Conservation (phyloP, 1,140 invertebrate genomes). For the Condylostylus longicornis region DNA sequence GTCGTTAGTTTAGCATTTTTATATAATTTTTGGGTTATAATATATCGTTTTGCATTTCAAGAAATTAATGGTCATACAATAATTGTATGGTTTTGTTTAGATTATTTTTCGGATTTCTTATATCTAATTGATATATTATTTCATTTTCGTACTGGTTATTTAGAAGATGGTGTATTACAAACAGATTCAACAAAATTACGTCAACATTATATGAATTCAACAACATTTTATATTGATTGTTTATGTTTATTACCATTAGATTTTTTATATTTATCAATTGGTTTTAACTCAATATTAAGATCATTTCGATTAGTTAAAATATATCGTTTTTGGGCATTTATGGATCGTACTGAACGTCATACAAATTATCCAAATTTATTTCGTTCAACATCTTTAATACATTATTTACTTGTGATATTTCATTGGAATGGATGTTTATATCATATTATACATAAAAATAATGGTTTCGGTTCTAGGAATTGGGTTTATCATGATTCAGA, state of each 20-base stretch:
- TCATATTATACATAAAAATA: constrained; percentile 88
- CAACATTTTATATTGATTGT: constrained; percentile 97
- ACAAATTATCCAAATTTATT: constrained; percentile 98
- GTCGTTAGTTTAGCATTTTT: constrained; percentile 94
- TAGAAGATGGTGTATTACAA: constrained; percentile 91
- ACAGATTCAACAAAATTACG: constrained; percentile 85
- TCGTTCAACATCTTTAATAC: constrained; percentile 81
- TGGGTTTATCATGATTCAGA: constrained; percentile 77
- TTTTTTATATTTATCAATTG: constrained; percentile 95
- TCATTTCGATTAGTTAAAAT: constrained; percentile 96
- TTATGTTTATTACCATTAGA: constrained; percentile 92
- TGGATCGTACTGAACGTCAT: constrained; percentile 94
- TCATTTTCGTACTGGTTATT: constrained; percentile 92
- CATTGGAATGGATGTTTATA: constrained; percentile 99
- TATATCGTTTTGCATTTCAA: constrained; percentile 94
- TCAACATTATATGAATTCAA: constrained; percentile 97
- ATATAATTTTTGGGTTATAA: constrained; percentile 98
- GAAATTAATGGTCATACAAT: constrained; percentile 79
- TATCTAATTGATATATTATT: constrained; percentile 93
- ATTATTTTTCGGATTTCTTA: constrained; percentile 91
- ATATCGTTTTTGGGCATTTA: constrained; percentile 95
- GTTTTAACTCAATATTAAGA: constrained; percentile 92
- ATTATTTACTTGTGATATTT: constrained; percentile 95
- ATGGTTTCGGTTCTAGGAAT: constrained; percentile 79
- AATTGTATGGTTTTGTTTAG: constrained; percentile 88